Conservation (phyloP, 2,888 invertebrate genomes). For the Drosophila infuscata region DNA sequence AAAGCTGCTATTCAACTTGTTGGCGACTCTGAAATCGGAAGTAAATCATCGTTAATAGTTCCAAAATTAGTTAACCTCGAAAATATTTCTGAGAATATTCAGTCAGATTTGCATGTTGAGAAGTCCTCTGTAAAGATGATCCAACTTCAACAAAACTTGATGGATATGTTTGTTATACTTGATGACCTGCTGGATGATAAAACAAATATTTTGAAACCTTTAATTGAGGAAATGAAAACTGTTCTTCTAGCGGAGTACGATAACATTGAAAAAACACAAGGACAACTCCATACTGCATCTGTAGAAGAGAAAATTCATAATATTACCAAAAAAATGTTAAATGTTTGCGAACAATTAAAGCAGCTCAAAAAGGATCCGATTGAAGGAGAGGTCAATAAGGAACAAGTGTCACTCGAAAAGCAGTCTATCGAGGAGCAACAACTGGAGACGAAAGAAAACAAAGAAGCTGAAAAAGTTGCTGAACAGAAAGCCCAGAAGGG, state of each 20-base stretch:
- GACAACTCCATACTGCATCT: conserved; percentile 22
- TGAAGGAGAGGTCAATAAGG: conserved; percentile 21
- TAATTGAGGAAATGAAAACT: conserved; percentile 55
- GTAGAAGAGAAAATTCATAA: conserved; percentile 39
- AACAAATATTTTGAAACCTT: conserved; percentile 19
- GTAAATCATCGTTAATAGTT: conserved; percentile 41
- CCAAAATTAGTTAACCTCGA: conserved; percentile 52
- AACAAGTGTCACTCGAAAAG: conserved; percentile 10
- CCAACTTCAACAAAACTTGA: conserved; percentile 74
- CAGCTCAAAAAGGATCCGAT: conserved; percentile 3
- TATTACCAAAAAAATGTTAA: conserved; percentile 42
- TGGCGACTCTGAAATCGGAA: conserved; percentile 37
- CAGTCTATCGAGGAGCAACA: conserved; percentile 8
- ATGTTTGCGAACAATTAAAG: conserved; percentile 48
- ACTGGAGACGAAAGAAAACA: neutral
- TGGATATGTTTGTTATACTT: conserved; percentile 75
- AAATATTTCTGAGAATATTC: conserved; percentile 43
- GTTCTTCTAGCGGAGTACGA: conserved; percentile 55
- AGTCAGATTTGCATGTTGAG: conserved; percentile 35
- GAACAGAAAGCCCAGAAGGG: conserved; percentile 1
- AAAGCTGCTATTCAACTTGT: conserved; percentile 42
- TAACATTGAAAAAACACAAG: conserved; percentile 55
- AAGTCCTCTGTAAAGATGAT: conserved; percentile 74
- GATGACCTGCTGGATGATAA: conserved; percentile 67
- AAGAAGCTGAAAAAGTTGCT: conserved; percentile 15